Percentiles rank a stretch among this genome's conserved stretches.
Evolutionary conservation across 1,140 invertebrate genomes (phyloP).

Genomic region (Probaryconus sp.): DNA sequence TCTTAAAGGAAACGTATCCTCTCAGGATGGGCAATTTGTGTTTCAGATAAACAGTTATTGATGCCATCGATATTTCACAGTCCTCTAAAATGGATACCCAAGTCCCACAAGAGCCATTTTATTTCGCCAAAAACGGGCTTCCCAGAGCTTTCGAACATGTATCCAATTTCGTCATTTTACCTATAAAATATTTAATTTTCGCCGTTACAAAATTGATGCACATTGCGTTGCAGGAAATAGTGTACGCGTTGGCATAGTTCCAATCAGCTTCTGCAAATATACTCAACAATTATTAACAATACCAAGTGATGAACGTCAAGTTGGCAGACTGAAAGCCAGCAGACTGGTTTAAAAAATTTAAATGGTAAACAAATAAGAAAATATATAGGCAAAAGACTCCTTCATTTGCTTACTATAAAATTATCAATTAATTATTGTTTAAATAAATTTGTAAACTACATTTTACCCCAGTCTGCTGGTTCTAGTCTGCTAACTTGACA

Average conservation of each 20-base stretch:
- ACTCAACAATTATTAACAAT: constrained; percentile 14
- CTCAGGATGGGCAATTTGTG: constrained; percentile 70
- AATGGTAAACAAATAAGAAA: no score
- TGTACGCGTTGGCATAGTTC: constrained; percentile 6
- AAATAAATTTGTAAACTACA: no score
- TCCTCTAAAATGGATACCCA: constrained; percentile 71
- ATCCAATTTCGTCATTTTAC: constrained; percentile 26
- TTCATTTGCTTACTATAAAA: no score
- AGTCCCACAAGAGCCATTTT: constrained; percentile 64
- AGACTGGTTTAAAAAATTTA: no score
- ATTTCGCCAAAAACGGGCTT: constrained; percentile 52
- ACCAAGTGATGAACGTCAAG: no score
- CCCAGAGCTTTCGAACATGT: neutral
- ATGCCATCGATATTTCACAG: constrained; percentile 74
- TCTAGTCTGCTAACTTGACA: no score
- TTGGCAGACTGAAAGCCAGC: no score
- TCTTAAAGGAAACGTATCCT: constrained; percentile 69
- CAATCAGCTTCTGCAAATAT: constrained; percentile 23
- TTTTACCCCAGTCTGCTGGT: no score
- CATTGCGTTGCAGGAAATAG: neutral
- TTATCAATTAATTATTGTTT: no score
- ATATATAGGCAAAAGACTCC: no score
- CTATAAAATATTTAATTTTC: constrained; percentile 28
- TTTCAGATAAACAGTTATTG: constrained; percentile 76
- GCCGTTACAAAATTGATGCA: constrained; percentile 7